phyloP scores from a whole-genome alignment of 2,888 invertebrate genomes.

The Phyllotreta cruciferae region DNA sequence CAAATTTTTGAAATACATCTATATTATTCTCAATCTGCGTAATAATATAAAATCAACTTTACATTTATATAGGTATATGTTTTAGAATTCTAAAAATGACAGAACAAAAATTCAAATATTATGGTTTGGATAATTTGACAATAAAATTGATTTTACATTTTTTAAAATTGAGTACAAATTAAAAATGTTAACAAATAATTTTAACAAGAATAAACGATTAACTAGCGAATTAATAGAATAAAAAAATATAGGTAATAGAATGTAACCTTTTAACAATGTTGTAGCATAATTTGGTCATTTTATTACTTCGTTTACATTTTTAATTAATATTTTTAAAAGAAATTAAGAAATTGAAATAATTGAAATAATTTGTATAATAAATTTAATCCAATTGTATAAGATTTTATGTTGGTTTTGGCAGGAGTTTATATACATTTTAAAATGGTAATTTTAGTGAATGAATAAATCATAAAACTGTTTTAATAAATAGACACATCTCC shows the following conservation, averaged over 20 bases:
- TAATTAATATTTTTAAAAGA: neutral
- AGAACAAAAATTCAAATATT: neutral
- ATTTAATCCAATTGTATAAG: neutral
- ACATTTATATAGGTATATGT: neutral
- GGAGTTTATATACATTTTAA: slow-evolving; percentile 27
- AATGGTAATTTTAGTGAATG: slow-evolving; percentile 1
- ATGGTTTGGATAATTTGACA: neutral
- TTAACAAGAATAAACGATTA: slow-evolving; percentile 7
- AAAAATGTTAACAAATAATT: slow-evolving; percentile 8
- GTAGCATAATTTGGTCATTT: slow-evolving; percentile 27
- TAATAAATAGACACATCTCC: neutral
- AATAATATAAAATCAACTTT: slow-evolving; percentile 9
- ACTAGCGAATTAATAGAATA: slow-evolving; percentile 3
- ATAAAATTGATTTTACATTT: slow-evolving; percentile 9
- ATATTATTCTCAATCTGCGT: slow-evolving; percentile 14
- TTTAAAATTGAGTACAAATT: neutral
- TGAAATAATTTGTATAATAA: neutral
- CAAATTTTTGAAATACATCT: slow-evolving; percentile 27
- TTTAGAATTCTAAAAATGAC: no score
- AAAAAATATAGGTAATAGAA: slow-evolving; percentile 17
- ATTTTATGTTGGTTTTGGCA: slow-evolving; percentile 10
- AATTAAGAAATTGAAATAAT: neutral
- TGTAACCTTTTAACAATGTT: slow-evolving; percentile 20
- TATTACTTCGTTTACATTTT: neutral
- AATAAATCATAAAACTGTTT: slow-evolving; percentile 1